Percentiles rank a stretch among this genome's conserved stretches.
Evolutionary conservation across 2,113 vertebrate genomes (phyloP).

Genomic region (Phyllostomus discolor): DNA sequence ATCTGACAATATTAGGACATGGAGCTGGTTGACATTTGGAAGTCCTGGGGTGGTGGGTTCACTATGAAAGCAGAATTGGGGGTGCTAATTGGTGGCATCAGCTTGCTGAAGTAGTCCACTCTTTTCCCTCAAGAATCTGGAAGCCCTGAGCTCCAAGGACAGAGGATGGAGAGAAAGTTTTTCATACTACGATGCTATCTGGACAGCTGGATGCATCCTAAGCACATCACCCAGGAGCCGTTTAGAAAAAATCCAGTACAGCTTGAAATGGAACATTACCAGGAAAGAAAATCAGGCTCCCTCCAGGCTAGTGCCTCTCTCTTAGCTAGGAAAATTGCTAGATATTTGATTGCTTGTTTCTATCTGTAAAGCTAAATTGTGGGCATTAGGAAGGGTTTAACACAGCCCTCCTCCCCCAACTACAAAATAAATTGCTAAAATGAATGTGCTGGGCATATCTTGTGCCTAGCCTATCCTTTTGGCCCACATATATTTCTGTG

Average conservation of each 20-base stretch:
- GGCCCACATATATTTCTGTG: background rate
- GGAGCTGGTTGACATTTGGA: background rate
- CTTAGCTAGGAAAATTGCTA: background rate
- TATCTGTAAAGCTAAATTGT: background rate
- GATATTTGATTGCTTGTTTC: constrained; percentile 42
- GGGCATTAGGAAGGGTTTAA: background rate
- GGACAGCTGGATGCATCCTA: background rate
- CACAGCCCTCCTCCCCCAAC: background rate
- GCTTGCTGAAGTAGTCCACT: background rate
- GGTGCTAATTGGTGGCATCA: background rate
- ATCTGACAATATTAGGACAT: background rate
- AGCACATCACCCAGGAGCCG: background rate
- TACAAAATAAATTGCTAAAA: background rate
- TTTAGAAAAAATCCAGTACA: background rate
- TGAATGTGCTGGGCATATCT: background rate
- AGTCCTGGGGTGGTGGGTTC: background rate
- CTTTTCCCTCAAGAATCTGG: background rate
- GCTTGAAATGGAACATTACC: background rate
- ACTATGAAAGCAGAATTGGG: background rate
- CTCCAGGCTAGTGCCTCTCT: background rate
- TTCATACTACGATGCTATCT: background rate
- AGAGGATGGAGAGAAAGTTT: background rate
- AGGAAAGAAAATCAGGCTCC: background rate
- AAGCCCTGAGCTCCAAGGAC: background rate
- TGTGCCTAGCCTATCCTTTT: background rate